Percentiles rank a stretch among this genome's conserved stretches.
Evolutionary conservation across 2,888 invertebrate genomes (phyloP).

Genomic region (Andricus curvator): DNA sequence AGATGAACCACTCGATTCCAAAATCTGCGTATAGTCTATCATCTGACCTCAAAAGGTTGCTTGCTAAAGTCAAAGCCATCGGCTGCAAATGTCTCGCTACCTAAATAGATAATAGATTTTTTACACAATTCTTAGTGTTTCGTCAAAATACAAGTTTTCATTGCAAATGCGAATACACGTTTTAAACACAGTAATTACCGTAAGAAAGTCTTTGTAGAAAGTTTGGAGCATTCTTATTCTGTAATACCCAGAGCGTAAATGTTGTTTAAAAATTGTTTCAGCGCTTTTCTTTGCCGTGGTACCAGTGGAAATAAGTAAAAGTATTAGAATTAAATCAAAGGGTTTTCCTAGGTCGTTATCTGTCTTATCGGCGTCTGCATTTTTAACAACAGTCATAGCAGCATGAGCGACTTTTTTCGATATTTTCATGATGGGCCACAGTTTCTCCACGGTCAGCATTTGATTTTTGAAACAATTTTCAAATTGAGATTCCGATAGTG

Average conservation of each 20-base stretch:
- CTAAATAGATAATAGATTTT: conserved; percentile 53
- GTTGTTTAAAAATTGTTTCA: conserved; percentile 83
- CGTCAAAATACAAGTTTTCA: neutral
- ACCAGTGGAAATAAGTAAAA: conserved; percentile 80
- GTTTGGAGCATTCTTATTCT: conserved; percentile 81
- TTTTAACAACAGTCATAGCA: conserved; percentile 81
- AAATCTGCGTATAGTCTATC: conserved; percentile 69
- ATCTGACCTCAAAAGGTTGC: conserved; percentile 68
- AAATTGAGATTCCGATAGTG: conserved; percentile 72
- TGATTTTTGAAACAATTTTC: conserved; percentile 82
- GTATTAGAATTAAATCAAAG: conserved; percentile 85
- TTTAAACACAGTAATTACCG: conserved; percentile 55
- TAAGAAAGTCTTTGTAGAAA: conserved; percentile 69
- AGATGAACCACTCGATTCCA: conserved; percentile 71
- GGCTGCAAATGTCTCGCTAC: conserved; percentile 68
- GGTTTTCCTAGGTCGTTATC: conserved; percentile 79
- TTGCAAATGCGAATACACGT: neutral
- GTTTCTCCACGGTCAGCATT: conserved; percentile 81
- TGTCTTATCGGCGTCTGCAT: conserved; percentile 78
- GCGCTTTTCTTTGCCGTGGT: conserved; percentile 79
- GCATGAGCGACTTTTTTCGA: conserved; percentile 81
- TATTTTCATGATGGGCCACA: conserved; percentile 81
- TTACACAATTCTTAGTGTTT: neutral
- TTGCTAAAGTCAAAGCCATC: conserved; percentile 65
- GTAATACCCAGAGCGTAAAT: conserved; percentile 82